Evolutionary conservation across 2,797 vertebrate species (phyloP).

Genomic region (Otus scops): DNA sequence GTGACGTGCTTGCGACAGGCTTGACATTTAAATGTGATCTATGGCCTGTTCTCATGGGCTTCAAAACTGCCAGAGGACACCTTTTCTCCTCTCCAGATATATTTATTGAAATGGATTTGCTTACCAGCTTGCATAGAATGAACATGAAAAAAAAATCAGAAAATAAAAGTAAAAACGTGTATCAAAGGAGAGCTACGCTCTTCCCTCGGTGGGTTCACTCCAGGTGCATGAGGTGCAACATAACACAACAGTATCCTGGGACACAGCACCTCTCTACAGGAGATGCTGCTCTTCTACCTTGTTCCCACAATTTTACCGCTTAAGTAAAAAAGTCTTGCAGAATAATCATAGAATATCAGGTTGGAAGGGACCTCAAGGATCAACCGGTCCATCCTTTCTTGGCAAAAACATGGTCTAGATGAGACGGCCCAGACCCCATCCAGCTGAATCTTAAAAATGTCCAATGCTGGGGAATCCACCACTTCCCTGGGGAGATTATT

Average conservation of each 20-base stretch:
- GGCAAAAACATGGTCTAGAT: no score
- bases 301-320: not conserved
- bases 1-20: not conserved
- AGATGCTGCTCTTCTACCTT: not conserved
- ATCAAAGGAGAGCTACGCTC: not conserved
- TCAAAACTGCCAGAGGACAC: not conserved
- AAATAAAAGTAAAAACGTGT: not conserved
- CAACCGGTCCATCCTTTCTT: no score
- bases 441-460: no score
- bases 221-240: accelerated
- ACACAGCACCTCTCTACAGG: accelerated
- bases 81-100: not conserved
- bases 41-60: not conserved
- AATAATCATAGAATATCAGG: not conserved
- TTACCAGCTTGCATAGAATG: not conserved
- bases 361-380: no score
- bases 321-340: not conserved
- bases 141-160: not conserved
- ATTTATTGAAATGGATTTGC: not conserved
- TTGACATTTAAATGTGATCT: not conserved
- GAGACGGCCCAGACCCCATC: no score
- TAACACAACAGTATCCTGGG: not conserved
- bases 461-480: no score
- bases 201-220: not conserved
- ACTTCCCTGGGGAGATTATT: no score